Conservation (phyloP, 2,113 vertebrate species). For the Gobiocypris rarus region DNA sequence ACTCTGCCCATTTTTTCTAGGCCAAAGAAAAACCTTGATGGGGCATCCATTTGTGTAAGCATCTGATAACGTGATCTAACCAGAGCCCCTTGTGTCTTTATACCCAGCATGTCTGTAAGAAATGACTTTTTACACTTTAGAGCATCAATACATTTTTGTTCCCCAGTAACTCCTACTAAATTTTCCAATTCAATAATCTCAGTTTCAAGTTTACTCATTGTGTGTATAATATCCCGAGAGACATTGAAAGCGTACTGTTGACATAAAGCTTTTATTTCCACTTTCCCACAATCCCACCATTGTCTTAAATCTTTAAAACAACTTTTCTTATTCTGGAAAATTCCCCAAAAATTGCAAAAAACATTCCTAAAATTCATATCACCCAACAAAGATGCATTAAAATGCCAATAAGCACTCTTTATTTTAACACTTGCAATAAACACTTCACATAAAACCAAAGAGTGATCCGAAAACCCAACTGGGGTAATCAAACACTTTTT, state of each 20-base stretch:
- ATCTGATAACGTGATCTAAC: no score
- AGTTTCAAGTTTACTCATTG: neutral
- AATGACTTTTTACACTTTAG: no score
- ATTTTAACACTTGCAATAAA: neutral
- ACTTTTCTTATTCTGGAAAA: neutral
- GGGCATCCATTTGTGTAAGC: no score
- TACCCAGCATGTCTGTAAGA: no score
- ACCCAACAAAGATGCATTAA: neutral
- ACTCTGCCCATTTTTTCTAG: no score
- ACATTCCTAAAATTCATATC: neutral
- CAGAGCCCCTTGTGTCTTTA: no score
- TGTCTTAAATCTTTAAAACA: neutral
- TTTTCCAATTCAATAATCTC: neutral
- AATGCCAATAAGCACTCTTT: neutral
- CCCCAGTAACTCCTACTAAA: neutral
- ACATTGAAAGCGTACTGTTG: neutral
- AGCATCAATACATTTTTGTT: neutral
- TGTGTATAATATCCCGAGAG: neutral
- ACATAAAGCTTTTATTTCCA: neutral
- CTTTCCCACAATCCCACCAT: no score
- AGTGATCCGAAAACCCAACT: neutral
- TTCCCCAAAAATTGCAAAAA: neutral
- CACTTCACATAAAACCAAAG: neutral
- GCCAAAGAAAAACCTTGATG: no score
- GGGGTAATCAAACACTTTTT: no score